Evolutionary conservation across 2,888 invertebrate species (phyloP), one percentile per base, ranked within the genome.

Genomic region (Tiphia femorata): DNA sequence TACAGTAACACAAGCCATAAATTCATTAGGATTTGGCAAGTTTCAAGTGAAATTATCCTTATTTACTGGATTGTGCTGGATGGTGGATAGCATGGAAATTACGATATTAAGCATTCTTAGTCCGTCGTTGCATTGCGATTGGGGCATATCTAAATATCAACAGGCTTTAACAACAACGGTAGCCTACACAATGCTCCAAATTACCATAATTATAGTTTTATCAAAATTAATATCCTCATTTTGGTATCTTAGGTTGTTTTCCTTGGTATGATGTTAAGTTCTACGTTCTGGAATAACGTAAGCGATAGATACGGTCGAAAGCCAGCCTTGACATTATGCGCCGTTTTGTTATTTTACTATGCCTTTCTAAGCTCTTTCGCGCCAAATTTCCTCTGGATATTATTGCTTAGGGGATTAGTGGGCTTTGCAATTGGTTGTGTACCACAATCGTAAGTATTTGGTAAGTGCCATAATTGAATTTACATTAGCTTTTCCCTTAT

Each of bases 31-130:
- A 1, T 95, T 95, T 84, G 95, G 95, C 27, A 93, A 92, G 88
- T 95, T 95, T 80, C 95, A 95, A 89, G 93, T 94, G 0, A 94
- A 94, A 80, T 81, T 95, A 40, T 94, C 94, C 0, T 85, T 94
- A 14, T 92, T 93, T 76, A 94, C 94, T 14, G 95, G 95, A 0
- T 85, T 94, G 1, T 94, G 94, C 79, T 94, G 95, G 97, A 97
- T 97, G 96, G 96, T 97, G 0, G 97, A 97, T 83, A 96, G 96
- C 50, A 97, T 97, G 97, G 97, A 97, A 85, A 97, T 97, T 95
- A 97, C 97, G 78, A 96, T 98, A 74, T 85, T 97, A 29, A 95
- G 96, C 71, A 96, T 98, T 62, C 85, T 98, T 30, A 95, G 96
- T 12, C 97, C 97, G 8, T 95, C 97, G 0, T 85, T 98, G 48